Evolutionary conservation across 2,888 invertebrate genomes (phyloP), one percentile per base, ranked within the genome.

Genomic region (Biston stratarius): DNA sequence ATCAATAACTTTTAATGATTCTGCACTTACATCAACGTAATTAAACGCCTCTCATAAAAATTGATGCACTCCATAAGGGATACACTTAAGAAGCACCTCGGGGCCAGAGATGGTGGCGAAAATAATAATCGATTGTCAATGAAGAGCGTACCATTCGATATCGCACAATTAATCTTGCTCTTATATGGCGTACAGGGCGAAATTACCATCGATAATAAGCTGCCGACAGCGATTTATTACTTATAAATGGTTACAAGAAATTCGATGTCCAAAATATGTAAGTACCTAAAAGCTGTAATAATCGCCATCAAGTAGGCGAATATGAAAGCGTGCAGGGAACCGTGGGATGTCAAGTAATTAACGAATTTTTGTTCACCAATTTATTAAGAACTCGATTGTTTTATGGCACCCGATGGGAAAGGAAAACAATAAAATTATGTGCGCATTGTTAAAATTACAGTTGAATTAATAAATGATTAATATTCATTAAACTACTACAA

Each of bases 151-250:
- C 83, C 72, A 76, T 77, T 74, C 79, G 77, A 83, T 86, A 88
- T 88, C 85, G 67, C 70, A 80, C 83, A 83, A 90, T 91, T 90
- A 89, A 89, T 89, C 88, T 84, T 76, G 68, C 58, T 79, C 88
- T 75, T 89, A 83, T 86, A 90, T 76, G 88, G 88, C 48, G 62
- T 69, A 77, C 78, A 72, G 75, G 79, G 80, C 79, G 78, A 83
- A 85, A 86, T 85, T 81, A 81, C 79, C 77, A 79, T 79, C 80
- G 72, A 75, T 86, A 87, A 87, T 87, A 84, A 85, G 82, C 74
- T 77, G 82, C 72, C 69, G 81, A 82, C 83, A 80, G 71, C 81
- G 78, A 85, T 86, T 84, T 84, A 86, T 84, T 76, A 77, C 78
- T 64, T 73, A 75, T 77, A 78, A 77, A 76, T 74, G 72, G 72